Evolutionary conservation across 2,888 invertebrate species (phyloP).

Genomic region (Aphrophora alni): DNA sequence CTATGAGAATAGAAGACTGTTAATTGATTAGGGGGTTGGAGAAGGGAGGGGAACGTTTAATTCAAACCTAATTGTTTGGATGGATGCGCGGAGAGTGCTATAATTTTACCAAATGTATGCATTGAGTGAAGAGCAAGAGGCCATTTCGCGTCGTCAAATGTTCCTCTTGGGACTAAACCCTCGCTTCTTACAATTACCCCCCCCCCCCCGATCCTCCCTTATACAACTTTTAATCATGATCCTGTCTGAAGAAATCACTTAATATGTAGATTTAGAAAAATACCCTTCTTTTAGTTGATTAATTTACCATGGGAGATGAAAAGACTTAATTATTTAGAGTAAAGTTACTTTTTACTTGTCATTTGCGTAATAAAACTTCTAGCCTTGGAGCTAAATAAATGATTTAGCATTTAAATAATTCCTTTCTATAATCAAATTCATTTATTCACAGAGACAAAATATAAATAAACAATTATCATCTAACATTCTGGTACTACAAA

Average conservation of each 20-base stretch:
- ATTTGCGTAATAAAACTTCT: too few species aligned
- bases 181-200: not conserved
- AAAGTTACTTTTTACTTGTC: too few species aligned
- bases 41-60: not conserved
- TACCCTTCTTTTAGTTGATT: not conserved
- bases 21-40: not conserved
- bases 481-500: too few species aligned
- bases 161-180: not conserved
- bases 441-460: too few species aligned
- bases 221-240: not conserved
- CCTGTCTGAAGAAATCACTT: not conserved
- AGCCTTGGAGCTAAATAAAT: too few species aligned
- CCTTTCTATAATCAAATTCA: too few species aligned
- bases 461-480: too few species aligned
- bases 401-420: too few species aligned
- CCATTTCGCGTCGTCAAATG: not conserved
- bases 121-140: not conserved
- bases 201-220: not conserved
- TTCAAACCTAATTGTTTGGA: not conserved
- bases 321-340: not conserved
- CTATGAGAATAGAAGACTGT: not conserved
- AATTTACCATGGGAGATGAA: not conserved
- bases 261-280: not conserved
- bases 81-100: not conserved
- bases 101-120: not conserved